phyloP scores from a whole-genome alignment of 2,797 vertebrate genomes.

The Pantherophis alleghaniensis region DNA sequence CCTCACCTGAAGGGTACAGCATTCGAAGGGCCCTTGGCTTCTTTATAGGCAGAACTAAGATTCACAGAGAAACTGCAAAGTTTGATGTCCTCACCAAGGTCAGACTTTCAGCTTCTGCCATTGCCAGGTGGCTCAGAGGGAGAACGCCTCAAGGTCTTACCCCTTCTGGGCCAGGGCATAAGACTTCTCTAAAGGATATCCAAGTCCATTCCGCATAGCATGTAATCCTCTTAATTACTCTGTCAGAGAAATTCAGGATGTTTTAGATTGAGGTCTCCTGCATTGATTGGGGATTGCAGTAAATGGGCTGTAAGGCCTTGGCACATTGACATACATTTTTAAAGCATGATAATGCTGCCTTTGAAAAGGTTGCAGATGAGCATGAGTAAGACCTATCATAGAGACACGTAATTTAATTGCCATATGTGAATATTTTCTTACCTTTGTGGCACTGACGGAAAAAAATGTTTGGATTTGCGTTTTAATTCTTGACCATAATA shows the following conservation, averaged over 20 bases:
- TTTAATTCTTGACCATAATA: not conserved
- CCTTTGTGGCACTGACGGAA: not conserved
- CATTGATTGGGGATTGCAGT: not conserved
- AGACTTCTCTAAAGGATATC: not conserved
- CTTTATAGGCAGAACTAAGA: not conserved
- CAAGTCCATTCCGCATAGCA: not conserved
- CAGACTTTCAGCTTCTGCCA: not conserved
- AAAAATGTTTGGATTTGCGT: not conserved
- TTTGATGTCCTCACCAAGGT: not conserved
- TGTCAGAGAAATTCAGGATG: not conserved
- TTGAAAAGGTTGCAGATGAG: not conserved
- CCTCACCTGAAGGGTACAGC: not conserved
- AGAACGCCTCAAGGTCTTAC: not conserved
- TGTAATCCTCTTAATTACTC: not conserved
- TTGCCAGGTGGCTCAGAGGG: not conserved
- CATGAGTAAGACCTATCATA: not conserved
- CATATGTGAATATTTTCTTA: not conserved
- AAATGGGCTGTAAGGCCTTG: not conserved
- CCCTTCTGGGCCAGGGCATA: not conserved
- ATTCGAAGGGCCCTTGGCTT: not conserved
- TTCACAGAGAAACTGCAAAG: not conserved
- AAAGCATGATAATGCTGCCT: not conserved
- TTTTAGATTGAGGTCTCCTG: not conserved
- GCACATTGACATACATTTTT: not conserved
- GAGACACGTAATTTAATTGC: not conserved